Conservation (phyloP, 2,888 invertebrate species). For the Euproctis similis region DNA sequence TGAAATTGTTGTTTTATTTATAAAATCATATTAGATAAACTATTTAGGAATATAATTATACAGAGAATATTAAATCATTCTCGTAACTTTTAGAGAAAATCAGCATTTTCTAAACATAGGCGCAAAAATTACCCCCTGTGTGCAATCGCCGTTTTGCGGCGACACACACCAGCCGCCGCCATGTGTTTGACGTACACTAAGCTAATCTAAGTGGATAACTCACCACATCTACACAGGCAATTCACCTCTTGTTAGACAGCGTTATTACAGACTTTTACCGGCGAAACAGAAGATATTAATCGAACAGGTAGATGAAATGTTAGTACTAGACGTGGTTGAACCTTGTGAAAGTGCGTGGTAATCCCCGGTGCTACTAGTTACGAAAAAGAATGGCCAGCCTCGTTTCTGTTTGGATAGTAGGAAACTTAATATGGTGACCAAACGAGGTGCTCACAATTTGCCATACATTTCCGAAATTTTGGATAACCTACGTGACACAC, state of each 20-base stretch:
- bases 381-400: background rate
- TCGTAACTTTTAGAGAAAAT: no score
- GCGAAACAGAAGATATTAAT: background rate
- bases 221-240: background rate
- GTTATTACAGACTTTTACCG: background rate
- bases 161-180: no score
- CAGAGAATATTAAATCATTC: no score
- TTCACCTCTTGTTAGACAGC: background rate
- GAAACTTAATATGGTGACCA: background rate
- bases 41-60: no score
- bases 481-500: background rate
- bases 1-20: no score
- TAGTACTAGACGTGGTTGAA: background rate
- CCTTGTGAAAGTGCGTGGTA: background rate
- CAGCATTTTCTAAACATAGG: no score
- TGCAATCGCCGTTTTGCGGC: no score
- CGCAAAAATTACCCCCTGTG: no score
- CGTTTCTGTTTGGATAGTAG: background rate
- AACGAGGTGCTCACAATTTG: background rate
- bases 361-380: background rate
- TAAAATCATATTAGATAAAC: no score
- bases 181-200: no score
- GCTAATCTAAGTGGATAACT: no score
- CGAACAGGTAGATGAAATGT: background rate
- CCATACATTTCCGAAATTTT: background rate